Base-by-base conservation (phyloP, 2,888 invertebrate species). In the Neelides folsomi region DNA sequence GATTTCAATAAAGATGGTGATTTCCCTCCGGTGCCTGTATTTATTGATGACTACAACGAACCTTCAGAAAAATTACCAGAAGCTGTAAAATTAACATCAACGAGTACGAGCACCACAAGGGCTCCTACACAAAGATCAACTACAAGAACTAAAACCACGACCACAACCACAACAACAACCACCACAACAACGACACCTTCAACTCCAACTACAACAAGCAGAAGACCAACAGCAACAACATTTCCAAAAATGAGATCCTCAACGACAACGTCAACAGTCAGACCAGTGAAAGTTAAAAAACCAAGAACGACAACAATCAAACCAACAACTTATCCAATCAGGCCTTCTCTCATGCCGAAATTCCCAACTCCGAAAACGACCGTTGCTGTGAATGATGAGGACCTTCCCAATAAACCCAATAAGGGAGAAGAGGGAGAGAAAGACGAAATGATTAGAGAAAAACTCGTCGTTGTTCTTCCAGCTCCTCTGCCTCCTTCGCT, bases 1-100 rank as follows among this genome's bases (percentile, higher is more conserved):
- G 37, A 38, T n/a, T 13, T 15, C 9, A 19, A n/a, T 13, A 20
- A 19, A 8, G 16, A 18, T 27, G 3, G 13, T 2, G 48, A 48
- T 48, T 39, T 48, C 9, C 48, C 48, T 12, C 48, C 48, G 5
- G 37, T 39, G 10, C 48, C 48, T 12, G 36, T 15, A 2, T 20
- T 37, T 5, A 39, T 39, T 19, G 37, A 39, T 12, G 37, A 19
- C 20, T 38, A 39, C 6, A 18, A 15, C 2, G 27, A 27, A 27
- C 27, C 27, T 27, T 7, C 27, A 27, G 27, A 27, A 27, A 27
- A 27, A 27, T 27, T 27, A 27, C 27, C 27, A 27, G 27, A 27
- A 27, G 27, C 13, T 18, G 15, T 9, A 5, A 42, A 16, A 13
- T 18, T 13, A 13, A 42, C 13, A 2, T 13, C 27, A 20, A 19